Evolutionary conservation across 2,797 vertebrate genomes (phyloP).

Genomic region (Microtus californicus): DNA sequence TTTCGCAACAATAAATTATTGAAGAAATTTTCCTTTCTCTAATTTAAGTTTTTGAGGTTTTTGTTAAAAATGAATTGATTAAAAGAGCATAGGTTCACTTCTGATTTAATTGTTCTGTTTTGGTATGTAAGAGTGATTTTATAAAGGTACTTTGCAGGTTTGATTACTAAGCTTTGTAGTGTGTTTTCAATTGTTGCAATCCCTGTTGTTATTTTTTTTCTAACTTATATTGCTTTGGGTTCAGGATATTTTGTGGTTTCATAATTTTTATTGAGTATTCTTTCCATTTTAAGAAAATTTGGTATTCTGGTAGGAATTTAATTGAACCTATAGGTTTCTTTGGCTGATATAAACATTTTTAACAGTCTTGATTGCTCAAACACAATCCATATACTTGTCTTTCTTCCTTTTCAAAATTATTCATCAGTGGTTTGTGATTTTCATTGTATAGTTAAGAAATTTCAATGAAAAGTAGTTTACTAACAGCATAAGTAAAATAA

Average conservation of each 20-base stretch:
- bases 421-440: neutral
- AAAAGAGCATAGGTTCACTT: neutral
- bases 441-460: neutral
- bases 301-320: neutral
- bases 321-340: neutral
- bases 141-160: neutral
- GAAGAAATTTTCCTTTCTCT: neutral
- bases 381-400: neutral
- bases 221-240: neutral
- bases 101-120: neutral
- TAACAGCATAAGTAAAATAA: neutral
- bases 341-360: neutral
- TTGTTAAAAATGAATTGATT: neutral
- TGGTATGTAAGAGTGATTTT: neutral
- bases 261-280: neutral
- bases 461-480: slow-evolving; percentile 9
- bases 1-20: neutral
- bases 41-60: neutral
- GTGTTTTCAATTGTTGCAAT: neutral
- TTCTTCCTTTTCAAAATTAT: neutral
- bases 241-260: neutral
- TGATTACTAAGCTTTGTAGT: neutral
- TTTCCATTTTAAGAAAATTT: neutral
- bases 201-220: neutral
- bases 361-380: neutral